Conservation (phyloP, 2,113 vertebrate genomes). For the Neotoma lepida region DNA sequence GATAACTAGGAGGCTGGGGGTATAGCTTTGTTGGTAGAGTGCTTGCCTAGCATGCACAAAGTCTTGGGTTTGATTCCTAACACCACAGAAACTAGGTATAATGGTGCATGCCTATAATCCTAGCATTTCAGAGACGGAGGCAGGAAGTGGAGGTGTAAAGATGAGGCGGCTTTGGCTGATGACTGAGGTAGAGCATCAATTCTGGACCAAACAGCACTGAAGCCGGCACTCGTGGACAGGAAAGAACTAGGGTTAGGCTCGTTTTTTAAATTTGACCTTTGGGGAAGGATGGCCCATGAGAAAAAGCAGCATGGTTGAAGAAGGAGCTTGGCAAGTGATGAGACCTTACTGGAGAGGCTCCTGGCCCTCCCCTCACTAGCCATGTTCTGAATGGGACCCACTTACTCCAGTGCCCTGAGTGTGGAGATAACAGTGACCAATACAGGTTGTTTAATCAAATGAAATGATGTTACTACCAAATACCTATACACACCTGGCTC, state of each 20-base stretch:
- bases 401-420: neutral
- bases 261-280: neutral
- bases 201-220: fast-evolving
- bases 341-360: neutral
- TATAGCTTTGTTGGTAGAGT: neutral
- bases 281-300: neutral
- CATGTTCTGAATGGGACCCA: neutral
- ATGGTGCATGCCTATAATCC: neutral
- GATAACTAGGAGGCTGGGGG: neutral
- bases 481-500: neutral
- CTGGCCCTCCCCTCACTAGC: neutral
- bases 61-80: neutral
- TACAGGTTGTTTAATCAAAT: neutral
- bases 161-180: neutral
- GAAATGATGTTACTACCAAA: neutral
- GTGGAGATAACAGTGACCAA: neutral
- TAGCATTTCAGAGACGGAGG: neutral
- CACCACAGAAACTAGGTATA: neutral
- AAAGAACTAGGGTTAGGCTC: neutral
- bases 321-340: neutral
- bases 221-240: neutral
- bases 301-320: neutral
- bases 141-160: neutral
- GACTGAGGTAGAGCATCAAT: fast-evolving
- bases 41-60: neutral